A percentile compares a stretch with the other conserved stretches of the same genome.
Conservation (phyloP, 2,888 invertebrate genomes). For the Didymodactylos carnosus region DNA sequence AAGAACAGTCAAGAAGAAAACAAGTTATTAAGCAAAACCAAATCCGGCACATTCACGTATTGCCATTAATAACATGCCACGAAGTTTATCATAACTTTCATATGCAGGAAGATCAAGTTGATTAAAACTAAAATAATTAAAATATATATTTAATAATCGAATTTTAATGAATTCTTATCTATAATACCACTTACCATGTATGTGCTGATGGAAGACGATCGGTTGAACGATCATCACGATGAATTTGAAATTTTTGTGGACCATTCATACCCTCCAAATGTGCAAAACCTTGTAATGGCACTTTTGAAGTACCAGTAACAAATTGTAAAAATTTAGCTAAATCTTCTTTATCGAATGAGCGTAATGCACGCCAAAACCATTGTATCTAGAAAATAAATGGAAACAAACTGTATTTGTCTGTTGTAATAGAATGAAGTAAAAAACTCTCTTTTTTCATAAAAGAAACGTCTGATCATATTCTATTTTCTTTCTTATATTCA, state of each 20-base stretch:
- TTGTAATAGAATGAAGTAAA: not conserved
- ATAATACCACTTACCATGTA: conserved; percentile 49
- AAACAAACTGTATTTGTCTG: conserved; percentile 16
- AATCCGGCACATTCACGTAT: conserved; percentile 80
- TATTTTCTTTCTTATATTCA: too few relatives aligned
- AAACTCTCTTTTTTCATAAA: too few relatives aligned
- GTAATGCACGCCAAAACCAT: conserved; percentile 74
- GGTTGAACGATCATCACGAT: conserved; percentile 61
- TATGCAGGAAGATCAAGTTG: conserved; percentile 73
- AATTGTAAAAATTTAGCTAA: conserved; percentile 73
- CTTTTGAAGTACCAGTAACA: conserved; percentile 75
- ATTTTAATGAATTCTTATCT: too few relatives aligned
- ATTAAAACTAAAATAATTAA: conserved; percentile 58
- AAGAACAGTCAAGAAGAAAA: too few relatives aligned
- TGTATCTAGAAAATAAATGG: conserved; percentile 45
- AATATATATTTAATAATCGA: conserved; percentile 14
- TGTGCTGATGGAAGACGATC: conserved; percentile 72
- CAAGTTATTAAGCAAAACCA: conserved; percentile 74
- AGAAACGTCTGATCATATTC: too few relatives aligned
- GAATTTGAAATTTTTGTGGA: conserved; percentile 73
- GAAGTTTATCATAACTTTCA: conserved; percentile 69
- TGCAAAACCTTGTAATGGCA: conserved; percentile 67
- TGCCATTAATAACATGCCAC: conserved; percentile 59
- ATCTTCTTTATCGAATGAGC: conserved; percentile 71
- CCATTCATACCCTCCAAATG: conserved; percentile 78